Evolutionary conservation across 1,140 invertebrate species (phyloP).

Genomic region (Chelonus insularis): DNA sequence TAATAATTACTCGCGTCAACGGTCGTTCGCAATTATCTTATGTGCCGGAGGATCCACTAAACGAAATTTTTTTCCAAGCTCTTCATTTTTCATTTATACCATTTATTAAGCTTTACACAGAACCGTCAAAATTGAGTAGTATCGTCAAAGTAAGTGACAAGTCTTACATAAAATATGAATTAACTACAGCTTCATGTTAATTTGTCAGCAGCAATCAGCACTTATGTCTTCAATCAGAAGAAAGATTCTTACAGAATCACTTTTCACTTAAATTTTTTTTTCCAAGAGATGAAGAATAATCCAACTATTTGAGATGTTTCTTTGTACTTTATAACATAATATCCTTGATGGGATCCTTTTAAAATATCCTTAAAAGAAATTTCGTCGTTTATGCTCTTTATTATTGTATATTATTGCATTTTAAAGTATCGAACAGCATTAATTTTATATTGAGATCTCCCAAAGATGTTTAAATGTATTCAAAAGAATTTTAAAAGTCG

Average conservation of each 20-base stretch:
- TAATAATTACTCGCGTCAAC: constrained; percentile 30
- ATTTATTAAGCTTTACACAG: background rate
- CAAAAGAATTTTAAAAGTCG: background rate
- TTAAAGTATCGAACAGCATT: background rate
- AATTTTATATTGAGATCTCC: constrained; percentile 7
- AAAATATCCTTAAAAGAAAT: background rate
- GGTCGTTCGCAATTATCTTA: constrained; percentile 23
- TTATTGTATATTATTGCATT: background rate
- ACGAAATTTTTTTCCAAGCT: background rate
- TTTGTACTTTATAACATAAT: too few species aligned
- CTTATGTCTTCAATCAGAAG: too few species aligned
- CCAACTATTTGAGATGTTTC: too few species aligned
- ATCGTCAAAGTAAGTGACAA: too few species aligned
- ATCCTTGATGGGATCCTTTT: background rate
- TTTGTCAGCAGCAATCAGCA: too few species aligned
- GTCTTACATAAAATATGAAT: too few species aligned
- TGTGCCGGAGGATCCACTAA: background rate
- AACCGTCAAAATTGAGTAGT: too few species aligned
- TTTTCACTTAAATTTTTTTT: too few species aligned
- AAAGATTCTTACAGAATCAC: too few species aligned
- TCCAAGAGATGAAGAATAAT: too few species aligned
- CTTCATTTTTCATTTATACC: background rate
- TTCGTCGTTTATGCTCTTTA: background rate
- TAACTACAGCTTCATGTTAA: too few species aligned
- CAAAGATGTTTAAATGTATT: background rate